Percentiles rank a stretch among this genome's conserved stretches.
These are phyloP conservation scores for Horisme vitalbata DNA, from an alignment of 2,888 invertebrate genomes.

Conservation along the genomic window DNA sequence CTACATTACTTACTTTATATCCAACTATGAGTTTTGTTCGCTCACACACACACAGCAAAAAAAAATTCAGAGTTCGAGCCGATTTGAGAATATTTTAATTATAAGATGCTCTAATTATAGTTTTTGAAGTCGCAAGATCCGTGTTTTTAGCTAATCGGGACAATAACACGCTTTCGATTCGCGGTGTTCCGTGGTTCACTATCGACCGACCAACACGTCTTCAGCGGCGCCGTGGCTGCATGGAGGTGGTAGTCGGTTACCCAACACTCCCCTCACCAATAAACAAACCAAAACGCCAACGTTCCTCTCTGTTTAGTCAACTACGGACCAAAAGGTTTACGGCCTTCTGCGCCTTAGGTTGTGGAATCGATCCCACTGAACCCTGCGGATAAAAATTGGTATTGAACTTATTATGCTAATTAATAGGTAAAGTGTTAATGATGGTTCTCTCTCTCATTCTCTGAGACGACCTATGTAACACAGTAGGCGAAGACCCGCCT, in stretches of 20 bases:
- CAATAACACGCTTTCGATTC: conserved; percentile 24
- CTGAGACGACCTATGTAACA: too few relatives aligned
- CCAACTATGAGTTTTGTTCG: conserved; percentile 15
- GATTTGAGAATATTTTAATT: neutral
- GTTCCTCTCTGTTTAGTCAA: too few relatives aligned
- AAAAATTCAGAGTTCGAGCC: neutral
- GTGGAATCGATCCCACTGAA: too few relatives aligned
- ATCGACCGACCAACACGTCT: conserved; percentile 20
- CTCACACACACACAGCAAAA: conserved; percentile 14
- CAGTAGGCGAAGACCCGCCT: too few relatives aligned
- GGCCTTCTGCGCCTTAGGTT: too few relatives aligned
- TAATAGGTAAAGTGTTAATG: too few relatives aligned
- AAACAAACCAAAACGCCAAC: too few relatives aligned
- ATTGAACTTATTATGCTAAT: too few relatives aligned
- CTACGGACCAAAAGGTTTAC: too few relatives aligned
- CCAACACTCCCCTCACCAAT: conserved; percentile 40
- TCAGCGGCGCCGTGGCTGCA: neutral
- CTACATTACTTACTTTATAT: conserved; percentile 26
- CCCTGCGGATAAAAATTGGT: too few relatives aligned
- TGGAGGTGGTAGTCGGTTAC: conserved; percentile 34
- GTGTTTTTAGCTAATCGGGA: conserved; percentile 2
- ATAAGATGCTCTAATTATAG: neutral
- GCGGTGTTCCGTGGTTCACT: conserved; percentile 34
- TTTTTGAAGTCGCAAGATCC: neutral
- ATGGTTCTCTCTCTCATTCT: too few relatives aligned